Conservation (phyloP, 2,113 vertebrate genomes). For the Phyllostomus hastatus region DNA sequence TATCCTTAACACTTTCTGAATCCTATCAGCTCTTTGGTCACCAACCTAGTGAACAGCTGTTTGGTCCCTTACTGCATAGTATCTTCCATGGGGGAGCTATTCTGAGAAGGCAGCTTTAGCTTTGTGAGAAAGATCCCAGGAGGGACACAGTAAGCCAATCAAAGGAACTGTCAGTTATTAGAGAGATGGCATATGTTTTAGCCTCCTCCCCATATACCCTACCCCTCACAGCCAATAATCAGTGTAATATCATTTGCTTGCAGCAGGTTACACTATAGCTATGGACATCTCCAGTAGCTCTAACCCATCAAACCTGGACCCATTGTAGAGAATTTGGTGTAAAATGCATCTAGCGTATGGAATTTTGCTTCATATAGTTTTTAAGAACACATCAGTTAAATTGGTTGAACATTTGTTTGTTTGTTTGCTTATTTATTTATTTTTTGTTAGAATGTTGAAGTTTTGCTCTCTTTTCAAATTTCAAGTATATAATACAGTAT, state of each 20-base stretch:
- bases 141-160: not conserved
- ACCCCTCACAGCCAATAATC: rapidly evolving
- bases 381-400: not conserved
- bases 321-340: not conserved
- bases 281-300: not conserved
- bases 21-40: not conserved
- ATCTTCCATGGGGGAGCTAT: not conserved
- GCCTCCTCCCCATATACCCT: not conserved
- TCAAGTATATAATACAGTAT: not conserved
- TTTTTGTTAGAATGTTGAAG: not conserved
- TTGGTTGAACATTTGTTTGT: not conserved
- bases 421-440: not conserved
- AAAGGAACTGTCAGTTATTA: not conserved
- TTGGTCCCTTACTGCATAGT: not conserved
- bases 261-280: not conserved
- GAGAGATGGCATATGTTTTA: not conserved
- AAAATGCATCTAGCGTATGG: not conserved
- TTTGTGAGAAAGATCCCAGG: not conserved
- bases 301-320: not conserved
- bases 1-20: not conserved
- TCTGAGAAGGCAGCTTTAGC: not conserved
- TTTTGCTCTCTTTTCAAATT: not conserved
- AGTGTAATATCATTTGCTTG: not conserved
- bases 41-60: not conserved
- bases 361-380: not conserved